Conservation (phyloP, 2,113 vertebrate species). For the Pimephales promelas region DNA sequence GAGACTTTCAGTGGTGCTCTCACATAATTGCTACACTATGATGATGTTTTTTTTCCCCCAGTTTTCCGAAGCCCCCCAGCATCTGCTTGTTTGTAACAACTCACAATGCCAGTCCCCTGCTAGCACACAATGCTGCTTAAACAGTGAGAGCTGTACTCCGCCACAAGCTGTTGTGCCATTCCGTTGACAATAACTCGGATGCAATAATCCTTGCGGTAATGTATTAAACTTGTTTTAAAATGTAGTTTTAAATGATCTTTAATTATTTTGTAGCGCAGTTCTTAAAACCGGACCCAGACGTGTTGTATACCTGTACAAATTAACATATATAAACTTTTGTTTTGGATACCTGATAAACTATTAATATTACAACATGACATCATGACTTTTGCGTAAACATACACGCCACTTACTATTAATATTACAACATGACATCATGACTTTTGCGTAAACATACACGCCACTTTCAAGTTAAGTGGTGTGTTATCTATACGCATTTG, state of each 20-base stretch:
- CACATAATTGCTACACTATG: slow-evolving; percentile 71
- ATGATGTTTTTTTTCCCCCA: slow-evolving; percentile 56
- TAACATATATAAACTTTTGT: not conserved
- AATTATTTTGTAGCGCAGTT: not conserved
- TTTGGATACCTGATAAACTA: not conserved
- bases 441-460: too few relatives aligned
- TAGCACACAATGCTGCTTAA: slow-evolving; percentile 47
- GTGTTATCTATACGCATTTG: too few relatives aligned
- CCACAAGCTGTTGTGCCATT: slow-evolving; percentile 60
- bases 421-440: too few relatives aligned
- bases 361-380: too few relatives aligned
- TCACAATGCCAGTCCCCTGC: slow-evolving; percentile 66
- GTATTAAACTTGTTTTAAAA: slow-evolving; percentile 19
- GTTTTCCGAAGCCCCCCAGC: slow-evolving; percentile 61
- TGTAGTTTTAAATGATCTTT: not conserved
- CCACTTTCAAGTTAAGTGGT: too few relatives aligned
- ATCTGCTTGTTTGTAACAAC: slow-evolving; percentile 72
- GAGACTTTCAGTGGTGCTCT: slow-evolving; percentile 69
- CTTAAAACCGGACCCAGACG: not conserved
- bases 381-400: too few relatives aligned
- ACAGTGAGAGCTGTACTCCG: slow-evolving; percentile 28
- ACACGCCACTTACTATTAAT: too few relatives aligned
- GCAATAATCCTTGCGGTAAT: slow-evolving; percentile 17
- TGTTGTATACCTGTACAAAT: slow-evolving; percentile 1
- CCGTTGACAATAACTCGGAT: slow-evolving; percentile 9